phyloP scores from a whole-genome alignment of 92 coral and sea anemone species.

The Siderastrea siderea region DNA sequence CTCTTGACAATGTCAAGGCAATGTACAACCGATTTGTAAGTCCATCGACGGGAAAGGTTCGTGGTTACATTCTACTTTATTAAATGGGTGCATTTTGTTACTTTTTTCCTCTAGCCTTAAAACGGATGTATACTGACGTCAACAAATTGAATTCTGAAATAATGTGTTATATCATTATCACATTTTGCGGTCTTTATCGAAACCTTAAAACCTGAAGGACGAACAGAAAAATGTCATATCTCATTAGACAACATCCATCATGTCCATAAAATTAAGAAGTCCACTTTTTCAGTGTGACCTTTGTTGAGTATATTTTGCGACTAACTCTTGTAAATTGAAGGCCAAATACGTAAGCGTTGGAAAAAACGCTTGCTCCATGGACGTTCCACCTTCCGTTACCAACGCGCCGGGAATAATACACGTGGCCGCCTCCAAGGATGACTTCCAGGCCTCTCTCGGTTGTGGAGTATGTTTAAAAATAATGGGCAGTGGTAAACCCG shows the following conservation, averaged over 20 bases:
- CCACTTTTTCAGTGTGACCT: no score
- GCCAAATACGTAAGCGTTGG: conserved; percentile 62
- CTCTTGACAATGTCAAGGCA: conserved; percentile 70
- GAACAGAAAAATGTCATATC: no score
- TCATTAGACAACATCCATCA: no score
- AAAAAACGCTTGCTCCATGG: conserved; percentile 76
- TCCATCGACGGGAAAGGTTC: conserved; percentile 75
- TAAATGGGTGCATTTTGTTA: no score
- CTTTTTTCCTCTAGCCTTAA: not conserved
- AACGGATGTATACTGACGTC: no score
- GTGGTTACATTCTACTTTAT: no score
- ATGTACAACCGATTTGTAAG: conserved; percentile 73
- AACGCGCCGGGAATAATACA: conserved; percentile 66
- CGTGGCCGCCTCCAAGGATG: conserved; percentile 77
- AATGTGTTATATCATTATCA: no score
- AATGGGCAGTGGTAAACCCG: conserved; percentile 64
- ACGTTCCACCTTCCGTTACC: conserved; percentile 72
- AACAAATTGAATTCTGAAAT: no score
- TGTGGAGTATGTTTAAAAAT: conserved; percentile 86
- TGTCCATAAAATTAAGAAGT: no score
- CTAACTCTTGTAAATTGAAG: not conserved
- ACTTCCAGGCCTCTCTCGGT: conserved; percentile 77
- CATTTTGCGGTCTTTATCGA: no score
- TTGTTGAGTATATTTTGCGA: no score
- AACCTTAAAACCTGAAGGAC: no score